phyloP scores from a whole-genome alignment of 2,888 invertebrate genomes.

The Dasysyrphus albostriatus region DNA sequence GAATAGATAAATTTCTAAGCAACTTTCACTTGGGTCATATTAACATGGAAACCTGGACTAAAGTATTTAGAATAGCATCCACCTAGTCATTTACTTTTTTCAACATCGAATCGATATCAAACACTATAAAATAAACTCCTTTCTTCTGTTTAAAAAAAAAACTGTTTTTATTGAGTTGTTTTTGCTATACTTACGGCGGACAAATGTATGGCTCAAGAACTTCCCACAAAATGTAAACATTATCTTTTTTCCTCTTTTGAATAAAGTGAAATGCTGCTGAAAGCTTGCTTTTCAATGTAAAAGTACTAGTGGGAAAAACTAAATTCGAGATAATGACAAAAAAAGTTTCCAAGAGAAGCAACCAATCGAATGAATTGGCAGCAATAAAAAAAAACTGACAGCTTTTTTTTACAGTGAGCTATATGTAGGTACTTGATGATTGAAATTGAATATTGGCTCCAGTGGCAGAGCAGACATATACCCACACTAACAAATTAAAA shows the following conservation, averaged over 20 bases:
- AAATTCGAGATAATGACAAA: neutral
- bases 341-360: neutral
- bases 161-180: neutral
- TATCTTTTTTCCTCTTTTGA: neutral
- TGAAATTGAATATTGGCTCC: neutral
- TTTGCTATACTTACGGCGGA: no score
- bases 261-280: neutral
- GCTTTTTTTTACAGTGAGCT: neutral
- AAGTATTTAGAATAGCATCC: no score
- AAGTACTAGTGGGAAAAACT: neutral
- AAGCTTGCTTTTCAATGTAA: neutral
- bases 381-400: neutral
- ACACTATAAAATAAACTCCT: no score
- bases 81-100: no score
- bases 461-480: neutral
- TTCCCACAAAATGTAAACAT: neutral
- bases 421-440: neutral
- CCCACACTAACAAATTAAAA: neutral
- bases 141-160: no score
- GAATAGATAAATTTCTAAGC: no score
- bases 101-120: no score
- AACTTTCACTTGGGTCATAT: no score
- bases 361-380: neutral
- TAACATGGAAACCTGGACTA: no score
- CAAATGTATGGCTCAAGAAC: neutral